Conservation (phyloP, 2,797 vertebrate genomes). For the Xiphorhynchus erythropygius region DNA sequence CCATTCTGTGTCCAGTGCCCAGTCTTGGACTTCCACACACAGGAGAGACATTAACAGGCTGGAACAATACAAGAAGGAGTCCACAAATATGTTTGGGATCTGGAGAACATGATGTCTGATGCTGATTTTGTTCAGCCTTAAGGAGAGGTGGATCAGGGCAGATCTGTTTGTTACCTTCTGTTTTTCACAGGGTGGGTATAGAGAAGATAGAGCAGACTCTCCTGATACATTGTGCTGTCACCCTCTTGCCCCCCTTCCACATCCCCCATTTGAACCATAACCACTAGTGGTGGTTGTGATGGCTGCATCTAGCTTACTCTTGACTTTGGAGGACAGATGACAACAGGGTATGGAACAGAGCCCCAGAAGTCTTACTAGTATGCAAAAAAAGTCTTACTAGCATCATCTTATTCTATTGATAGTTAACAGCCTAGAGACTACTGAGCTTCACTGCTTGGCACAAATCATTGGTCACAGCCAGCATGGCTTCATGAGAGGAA, state of each 20-base stretch:
- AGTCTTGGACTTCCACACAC: background rate
- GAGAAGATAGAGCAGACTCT: background rate
- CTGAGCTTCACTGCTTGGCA: background rate
- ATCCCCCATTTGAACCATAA: background rate
- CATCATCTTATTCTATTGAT: background rate
- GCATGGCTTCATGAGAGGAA: background rate
- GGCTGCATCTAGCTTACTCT: background rate
- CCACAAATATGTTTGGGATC: background rate
- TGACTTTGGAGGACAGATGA: background rate
- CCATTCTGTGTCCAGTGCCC: background rate
- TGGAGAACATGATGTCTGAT: background rate
- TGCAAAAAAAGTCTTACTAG: background rate
- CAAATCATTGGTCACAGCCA: background rate
- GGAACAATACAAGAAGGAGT: background rate
- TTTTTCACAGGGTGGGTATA: rapidly evolving
- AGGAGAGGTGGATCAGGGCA: background rate
- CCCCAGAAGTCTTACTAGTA: background rate
- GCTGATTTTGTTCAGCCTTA: background rate
- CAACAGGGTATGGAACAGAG: background rate
- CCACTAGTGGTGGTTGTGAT: background rate
- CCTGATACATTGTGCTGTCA: background rate
- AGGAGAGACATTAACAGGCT: background rate
- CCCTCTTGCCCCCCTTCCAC: background rate
- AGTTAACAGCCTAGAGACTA: background rate
- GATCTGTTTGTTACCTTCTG: background rate